These are phyloP conservation scores for Neuroterus valhalla DNA, from an alignment of 1,140 invertebrate species.

Conservation along the genomic window DNA sequence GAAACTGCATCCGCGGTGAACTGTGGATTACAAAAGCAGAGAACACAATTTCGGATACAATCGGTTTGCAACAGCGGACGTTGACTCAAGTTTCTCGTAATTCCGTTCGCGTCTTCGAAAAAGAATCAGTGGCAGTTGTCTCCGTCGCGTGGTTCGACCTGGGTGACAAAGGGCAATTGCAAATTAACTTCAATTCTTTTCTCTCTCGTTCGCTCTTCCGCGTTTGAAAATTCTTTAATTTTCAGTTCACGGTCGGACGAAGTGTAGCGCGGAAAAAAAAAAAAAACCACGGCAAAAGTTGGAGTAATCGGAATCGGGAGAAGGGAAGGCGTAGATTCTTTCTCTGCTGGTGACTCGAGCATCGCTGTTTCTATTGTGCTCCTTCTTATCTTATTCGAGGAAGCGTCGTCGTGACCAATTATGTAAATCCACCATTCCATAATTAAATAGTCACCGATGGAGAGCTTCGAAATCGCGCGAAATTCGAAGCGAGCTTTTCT, in stretches of 20 bases:
- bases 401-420: constrained; percentile 47
- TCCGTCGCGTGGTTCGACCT: constrained; percentile 34
- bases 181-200: constrained; percentile 58
- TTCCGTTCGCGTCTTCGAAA: constrained; percentile 57
- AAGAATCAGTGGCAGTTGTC: constrained; percentile 45
- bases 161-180: constrained; percentile 47
- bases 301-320: neutral
- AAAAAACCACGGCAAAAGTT: neutral
- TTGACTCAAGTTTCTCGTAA: constrained; percentile 48
- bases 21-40: constrained; percentile 27
- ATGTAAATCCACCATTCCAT: constrained; percentile 50
- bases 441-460: constrained; percentile 36
- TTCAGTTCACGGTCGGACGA: neutral
- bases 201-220: constrained; percentile 38
- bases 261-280: constrained; percentile 13
- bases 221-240: constrained; percentile 42
- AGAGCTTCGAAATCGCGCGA: constrained; percentile 36
- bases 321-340: constrained; percentile 2
- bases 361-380: constrained; percentile 24
- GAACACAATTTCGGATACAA: constrained; percentile 28
- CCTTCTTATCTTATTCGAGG: constrained; percentile 15
- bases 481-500: constrained; percentile 24
- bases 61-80: constrained; percentile 11
- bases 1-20: constrained; percentile 24
- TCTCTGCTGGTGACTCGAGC: constrained; percentile 4